These are phyloP conservation scores for Deroplatys truncata DNA, from an alignment of 2,888 invertebrate species.

Conservation along the genomic window DNA sequence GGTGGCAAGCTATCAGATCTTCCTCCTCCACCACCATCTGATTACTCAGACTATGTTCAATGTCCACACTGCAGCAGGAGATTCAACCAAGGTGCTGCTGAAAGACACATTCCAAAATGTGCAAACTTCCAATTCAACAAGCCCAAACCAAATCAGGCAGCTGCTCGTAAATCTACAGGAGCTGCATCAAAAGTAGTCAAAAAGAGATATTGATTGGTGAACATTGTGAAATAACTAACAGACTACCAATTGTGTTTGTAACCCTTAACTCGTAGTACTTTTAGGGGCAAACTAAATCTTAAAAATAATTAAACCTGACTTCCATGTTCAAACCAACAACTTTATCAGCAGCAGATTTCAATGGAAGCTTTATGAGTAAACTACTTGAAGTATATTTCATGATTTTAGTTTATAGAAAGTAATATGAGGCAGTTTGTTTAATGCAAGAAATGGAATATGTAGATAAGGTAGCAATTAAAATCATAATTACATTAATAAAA, in stretches of 20 bases:
- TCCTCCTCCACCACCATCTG: slow-evolving; percentile 84
- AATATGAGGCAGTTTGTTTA: background rate
- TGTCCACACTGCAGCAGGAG: slow-evolving; percentile 85
- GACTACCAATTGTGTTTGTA: background rate
- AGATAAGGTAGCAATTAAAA: background rate
- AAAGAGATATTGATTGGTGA: background rate
- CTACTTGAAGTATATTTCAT: background rate
- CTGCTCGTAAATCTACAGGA: background rate
- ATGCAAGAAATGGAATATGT: background rate
- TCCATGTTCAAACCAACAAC: background rate
- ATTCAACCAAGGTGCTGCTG: slow-evolving; percentile 81
- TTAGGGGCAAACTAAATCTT: background rate
- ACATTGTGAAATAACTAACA: background rate
- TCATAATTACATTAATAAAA: too few species aligned
- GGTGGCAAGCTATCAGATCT: slow-evolving; percentile 85
- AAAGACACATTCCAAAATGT: slow-evolving; percentile 90
- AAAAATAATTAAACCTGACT: background rate
- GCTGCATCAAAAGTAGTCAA: background rate
- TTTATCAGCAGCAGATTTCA: background rate
- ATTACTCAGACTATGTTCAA: slow-evolving; percentile 84
- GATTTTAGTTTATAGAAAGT: background rate
- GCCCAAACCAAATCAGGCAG: slow-evolving; percentile 48
- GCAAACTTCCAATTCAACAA: slow-evolving; percentile 78
- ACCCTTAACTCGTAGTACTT: background rate
- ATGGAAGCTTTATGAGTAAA: background rate